phyloP scores from a whole-genome alignment of 2,888 invertebrate species.

The Mythimna vitellina region DNA sequence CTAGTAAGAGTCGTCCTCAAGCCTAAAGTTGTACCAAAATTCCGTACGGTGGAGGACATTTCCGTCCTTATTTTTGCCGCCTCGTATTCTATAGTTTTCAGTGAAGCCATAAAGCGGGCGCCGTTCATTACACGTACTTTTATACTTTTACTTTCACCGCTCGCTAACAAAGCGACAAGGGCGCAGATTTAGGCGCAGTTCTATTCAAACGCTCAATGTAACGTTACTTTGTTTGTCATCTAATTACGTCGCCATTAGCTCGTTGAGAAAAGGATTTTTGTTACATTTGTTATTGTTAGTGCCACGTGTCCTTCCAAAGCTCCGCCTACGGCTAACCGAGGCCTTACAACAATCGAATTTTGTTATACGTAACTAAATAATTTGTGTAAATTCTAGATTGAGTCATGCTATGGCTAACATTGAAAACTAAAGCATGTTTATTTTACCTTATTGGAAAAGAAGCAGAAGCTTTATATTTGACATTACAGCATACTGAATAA shows the following conservation, averaged over 20 bases:
- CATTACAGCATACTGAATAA: constrained; percentile 7
- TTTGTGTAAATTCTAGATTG: constrained; percentile 51
- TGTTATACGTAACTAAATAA: constrained; percentile 53
- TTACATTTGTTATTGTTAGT: constrained; percentile 65
- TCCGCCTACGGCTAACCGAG: constrained; percentile 58
- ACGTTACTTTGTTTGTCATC: constrained; percentile 79
- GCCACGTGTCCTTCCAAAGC: constrained; percentile 74
- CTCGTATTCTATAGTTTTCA: constrained; percentile 61
- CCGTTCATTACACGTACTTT: constrained; percentile 55
- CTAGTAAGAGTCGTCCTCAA: neutral
- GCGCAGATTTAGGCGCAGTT: constrained; percentile 44
- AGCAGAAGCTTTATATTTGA: constrained; percentile 18
- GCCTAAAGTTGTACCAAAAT: neutral
- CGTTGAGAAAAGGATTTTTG: constrained; percentile 71
- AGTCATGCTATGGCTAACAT: constrained; percentile 46
- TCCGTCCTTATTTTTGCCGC: constrained; percentile 60
- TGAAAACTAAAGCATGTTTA: constrained; percentile 34
- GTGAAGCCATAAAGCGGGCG: constrained; percentile 70
- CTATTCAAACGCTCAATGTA: constrained; percentile 74
- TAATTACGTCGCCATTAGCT: constrained; percentile 78
- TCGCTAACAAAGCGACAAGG: constrained; percentile 71
- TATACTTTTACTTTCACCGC: constrained; percentile 83
- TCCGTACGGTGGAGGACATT: constrained; percentile 49
- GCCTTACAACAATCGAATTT: constrained; percentile 57
- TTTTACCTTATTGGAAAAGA: constrained; percentile 17